phyloP scores from a whole-genome alignment of 2,797 vertebrate genomes.

The Channa striata region DNA sequence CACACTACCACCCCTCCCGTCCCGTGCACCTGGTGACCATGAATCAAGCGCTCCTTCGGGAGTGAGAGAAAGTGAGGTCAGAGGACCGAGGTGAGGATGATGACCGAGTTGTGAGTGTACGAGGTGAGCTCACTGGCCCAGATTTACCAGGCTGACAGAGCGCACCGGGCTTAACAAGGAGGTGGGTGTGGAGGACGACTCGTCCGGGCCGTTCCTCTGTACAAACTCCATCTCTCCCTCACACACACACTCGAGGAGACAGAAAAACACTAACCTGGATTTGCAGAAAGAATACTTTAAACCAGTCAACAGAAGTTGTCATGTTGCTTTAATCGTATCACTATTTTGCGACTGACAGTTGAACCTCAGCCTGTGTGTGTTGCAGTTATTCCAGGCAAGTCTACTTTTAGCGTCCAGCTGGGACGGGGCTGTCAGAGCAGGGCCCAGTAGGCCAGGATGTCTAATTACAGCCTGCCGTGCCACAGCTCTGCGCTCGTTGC shows the following conservation, averaged over 20 bases:
- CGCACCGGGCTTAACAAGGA: background rate
- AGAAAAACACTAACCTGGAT: background rate
- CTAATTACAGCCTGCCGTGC: constrained; percentile 37
- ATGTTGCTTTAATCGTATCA: background rate
- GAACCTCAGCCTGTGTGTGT: background rate
- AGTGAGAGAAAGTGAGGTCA: constrained; percentile 45
- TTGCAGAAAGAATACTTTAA: background rate
- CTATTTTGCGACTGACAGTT: constrained; percentile 19
- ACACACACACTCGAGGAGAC: background rate
- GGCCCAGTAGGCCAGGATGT: constrained; percentile 53
- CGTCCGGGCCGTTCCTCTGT: constrained; percentile 12
- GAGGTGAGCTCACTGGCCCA: constrained; percentile 52
- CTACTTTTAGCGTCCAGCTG: constrained; percentile 70
- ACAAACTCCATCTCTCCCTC: constrained; percentile 21
- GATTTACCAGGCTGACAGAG: constrained; percentile 53
- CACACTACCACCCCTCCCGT: constrained; percentile 7
- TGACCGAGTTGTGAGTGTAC: background rate
- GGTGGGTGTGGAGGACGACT: background rate
- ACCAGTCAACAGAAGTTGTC: background rate
- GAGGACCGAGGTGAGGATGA: constrained; percentile 15
- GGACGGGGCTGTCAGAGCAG: constrained; percentile 49
- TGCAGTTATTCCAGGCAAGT: constrained; percentile 52
- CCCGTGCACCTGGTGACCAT: constrained; percentile 53
- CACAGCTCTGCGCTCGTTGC: constrained; percentile 24
- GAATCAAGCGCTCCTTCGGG: constrained; percentile 53